A percentile compares a stretch with the other conserved stretches of the same genome.
phyloP scores from a whole-genome alignment of 64 coral and sea anemone species.

The Dendrophyllia cribrosa region DNA sequence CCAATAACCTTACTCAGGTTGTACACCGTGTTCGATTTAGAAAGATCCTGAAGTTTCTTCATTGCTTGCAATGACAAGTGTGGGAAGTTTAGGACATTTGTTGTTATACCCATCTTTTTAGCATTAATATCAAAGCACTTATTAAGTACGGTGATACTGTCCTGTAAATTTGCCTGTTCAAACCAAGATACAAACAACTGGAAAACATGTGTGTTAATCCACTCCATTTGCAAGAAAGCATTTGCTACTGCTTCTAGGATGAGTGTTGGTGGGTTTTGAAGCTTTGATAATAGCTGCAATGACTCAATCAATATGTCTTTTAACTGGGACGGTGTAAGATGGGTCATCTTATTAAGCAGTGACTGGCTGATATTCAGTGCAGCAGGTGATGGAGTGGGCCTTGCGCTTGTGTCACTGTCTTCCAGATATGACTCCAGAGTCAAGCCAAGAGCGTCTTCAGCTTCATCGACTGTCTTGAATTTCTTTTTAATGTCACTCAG shows the following conservation, averaged over 20 bases:
- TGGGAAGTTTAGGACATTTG: not conserved
- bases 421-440: constrained; percentile 8
- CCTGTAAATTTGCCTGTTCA: not conserved
- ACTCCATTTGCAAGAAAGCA: not conserved
- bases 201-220: not conserved
- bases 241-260: not conserved
- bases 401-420: not conserved
- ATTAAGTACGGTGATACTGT: not conserved
- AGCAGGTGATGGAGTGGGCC: not conserved
- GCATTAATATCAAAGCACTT: not conserved
- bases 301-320: not conserved
- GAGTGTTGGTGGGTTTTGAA: not conserved
- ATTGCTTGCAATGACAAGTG: not conserved
- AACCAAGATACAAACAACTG: not conserved
- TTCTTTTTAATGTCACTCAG: constrained; percentile 7
- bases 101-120: not conserved
- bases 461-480: constrained; percentile 12
- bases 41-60: not conserved
- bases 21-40: not conserved
- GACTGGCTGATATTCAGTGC: not conserved
- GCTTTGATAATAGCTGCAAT: constrained; percentile 2
- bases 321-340: not conserved
- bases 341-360: constrained; percentile 14
- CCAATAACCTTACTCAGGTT: not conserved
- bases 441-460: constrained; percentile 26